Conservation (phyloP, 1,140 invertebrate species). For the Anastatus disparis region DNA sequence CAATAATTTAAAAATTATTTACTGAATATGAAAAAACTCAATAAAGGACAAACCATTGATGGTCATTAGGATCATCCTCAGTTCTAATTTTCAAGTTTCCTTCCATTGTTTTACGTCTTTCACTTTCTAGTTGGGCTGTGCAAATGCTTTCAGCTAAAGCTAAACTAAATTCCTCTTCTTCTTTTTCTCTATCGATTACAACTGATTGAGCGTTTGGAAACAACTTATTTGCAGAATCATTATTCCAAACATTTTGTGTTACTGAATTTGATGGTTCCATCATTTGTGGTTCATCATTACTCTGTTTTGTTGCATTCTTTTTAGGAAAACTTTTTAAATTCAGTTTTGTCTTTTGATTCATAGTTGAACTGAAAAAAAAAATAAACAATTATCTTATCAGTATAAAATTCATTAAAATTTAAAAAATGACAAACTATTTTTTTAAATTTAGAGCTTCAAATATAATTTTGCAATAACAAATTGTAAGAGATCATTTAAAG, state of each 20-base stretch:
- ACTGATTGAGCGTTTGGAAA: conserved; percentile 34
- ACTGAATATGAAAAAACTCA: too few relatives aligned
- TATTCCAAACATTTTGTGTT: conserved; percentile 19
- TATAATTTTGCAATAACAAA: too few relatives aligned
- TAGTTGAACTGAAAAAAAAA: conserved; percentile 8
- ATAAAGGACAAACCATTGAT: conserved; percentile 39
- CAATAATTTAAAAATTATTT: too few relatives aligned
- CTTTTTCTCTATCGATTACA: conserved; percentile 20
- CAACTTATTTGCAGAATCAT: conserved; percentile 35
- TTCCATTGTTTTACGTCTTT: conserved; percentile 13
- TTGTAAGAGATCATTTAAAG: too few relatives aligned
- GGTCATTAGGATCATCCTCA: conserved; percentile 8
- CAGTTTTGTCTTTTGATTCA: neutral
- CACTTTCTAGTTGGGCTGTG: conserved; percentile 40
- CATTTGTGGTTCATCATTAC: neutral
- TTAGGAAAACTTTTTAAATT: neutral
- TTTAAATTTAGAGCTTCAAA: too few relatives aligned
- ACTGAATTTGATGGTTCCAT: too few relatives aligned
- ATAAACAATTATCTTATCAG: conserved; percentile 8
- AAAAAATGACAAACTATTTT: too few relatives aligned
- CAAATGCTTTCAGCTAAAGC: conserved; percentile 42
- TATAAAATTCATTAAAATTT: too few relatives aligned
- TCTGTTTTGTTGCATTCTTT: conserved; percentile 2
- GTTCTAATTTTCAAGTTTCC: neutral
- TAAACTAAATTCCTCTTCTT: conserved; percentile 25